Conservation (phyloP, 2,113 vertebrate genomes). For the Hippocampus mohnikei region DNA sequence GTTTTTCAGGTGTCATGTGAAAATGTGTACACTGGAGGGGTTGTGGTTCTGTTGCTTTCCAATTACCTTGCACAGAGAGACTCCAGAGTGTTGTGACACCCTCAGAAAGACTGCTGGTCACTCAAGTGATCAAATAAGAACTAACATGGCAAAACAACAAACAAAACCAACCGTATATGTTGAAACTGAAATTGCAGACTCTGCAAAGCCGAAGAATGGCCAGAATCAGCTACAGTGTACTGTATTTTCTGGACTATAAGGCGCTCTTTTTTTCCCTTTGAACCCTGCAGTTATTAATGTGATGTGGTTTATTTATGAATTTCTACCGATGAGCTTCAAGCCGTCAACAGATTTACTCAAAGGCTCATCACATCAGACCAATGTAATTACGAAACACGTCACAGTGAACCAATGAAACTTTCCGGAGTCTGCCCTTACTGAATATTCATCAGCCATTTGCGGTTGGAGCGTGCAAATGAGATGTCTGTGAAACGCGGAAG, state of each 20-base stretch:
- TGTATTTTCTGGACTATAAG: not conserved
- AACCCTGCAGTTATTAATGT: too few relatives aligned
- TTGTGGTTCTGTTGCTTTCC: slow-evolving; percentile 35
- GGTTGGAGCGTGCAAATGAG: too few relatives aligned
- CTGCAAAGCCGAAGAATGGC: not conserved
- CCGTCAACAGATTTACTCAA: too few relatives aligned
- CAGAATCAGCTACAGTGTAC: not conserved
- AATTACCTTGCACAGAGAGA: slow-evolving; percentile 23
- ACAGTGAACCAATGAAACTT: too few relatives aligned
- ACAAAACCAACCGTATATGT: not conserved
- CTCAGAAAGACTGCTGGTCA: slow-evolving; percentile 24
- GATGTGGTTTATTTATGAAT: too few relatives aligned
- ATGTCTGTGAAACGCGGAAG: too few relatives aligned
- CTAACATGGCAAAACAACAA: slow-evolving; percentile 8
- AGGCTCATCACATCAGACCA: too few relatives aligned
- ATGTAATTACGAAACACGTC: too few relatives aligned
- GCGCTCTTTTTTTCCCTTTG: too few relatives aligned
- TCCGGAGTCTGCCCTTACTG: too few relatives aligned
- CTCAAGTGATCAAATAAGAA: slow-evolving; percentile 12
- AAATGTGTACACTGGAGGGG: slow-evolving; percentile 39
- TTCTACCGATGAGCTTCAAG: too few relatives aligned
- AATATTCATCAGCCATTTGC: too few relatives aligned
- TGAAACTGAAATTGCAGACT: not conserved
- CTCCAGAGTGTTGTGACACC: slow-evolving; percentile 30
- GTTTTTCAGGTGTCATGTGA: slow-evolving; percentile 49